Percentiles rank a stretch among this genome's conserved stretches.
phyloP scores from a whole-genome alignment of 2,113 vertebrate genomes.

The Amblyopsis rosae region DNA sequence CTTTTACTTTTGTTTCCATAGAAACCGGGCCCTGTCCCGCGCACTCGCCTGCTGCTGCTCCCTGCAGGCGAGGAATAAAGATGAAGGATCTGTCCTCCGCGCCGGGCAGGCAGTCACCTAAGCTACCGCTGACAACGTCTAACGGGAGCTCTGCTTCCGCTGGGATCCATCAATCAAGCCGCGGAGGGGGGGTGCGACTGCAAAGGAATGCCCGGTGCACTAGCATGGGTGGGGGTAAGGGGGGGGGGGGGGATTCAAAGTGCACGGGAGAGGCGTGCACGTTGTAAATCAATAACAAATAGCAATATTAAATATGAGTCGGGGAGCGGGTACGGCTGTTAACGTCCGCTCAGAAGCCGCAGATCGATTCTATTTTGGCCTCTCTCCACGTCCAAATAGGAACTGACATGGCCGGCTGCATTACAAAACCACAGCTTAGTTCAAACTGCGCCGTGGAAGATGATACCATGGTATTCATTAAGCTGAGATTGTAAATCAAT shows the following conservation, averaged over 20 bases:
- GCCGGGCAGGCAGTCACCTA: conserved; percentile 6
- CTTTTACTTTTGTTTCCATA: conserved; percentile 72
- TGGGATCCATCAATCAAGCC: conserved; percentile 40
- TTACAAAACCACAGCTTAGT: conserved; percentile 22
- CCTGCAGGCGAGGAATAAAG: conserved; percentile 44
- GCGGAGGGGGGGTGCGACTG: no score
- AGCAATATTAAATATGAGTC: background rate
- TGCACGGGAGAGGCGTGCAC: no score
- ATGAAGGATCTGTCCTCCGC: conserved; percentile 45
- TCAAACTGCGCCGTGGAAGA: conserved; percentile 10
- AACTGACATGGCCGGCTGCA: background rate
- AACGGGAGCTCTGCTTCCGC: conserved; percentile 21
- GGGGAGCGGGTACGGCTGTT: conserved; percentile 1
- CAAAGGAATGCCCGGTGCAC: background rate
- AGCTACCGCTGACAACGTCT: conserved; percentile 34
- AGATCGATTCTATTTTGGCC: conserved; percentile 30
- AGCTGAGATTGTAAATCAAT: conserved; percentile 31
- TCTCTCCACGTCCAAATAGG: background rate
- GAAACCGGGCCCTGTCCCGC: conserved; percentile 68
- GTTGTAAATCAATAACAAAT: conserved; percentile 34
- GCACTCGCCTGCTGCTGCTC: conserved; percentile 35
- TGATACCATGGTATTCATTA: conserved; percentile 22
- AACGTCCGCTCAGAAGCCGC: conserved; percentile 4
- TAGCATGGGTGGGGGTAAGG: no score
- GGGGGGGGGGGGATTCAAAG: background rate